phyloP scores from a whole-genome alignment of 2,797 vertebrate species.

The Rhinogobio ventralis region DNA sequence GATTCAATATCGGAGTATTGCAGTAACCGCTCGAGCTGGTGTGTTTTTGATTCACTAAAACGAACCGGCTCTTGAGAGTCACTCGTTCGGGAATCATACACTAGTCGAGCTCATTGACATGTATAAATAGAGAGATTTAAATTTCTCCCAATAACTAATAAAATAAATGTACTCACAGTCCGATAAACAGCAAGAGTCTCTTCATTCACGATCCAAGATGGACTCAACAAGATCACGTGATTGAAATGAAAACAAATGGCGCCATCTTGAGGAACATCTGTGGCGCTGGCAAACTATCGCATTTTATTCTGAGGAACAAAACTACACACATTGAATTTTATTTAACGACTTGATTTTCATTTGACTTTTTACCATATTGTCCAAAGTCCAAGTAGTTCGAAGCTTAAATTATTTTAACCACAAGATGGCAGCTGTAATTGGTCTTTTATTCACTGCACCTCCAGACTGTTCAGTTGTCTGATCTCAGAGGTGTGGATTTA shows the following conservation, averaged over 20 bases:
- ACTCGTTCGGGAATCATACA: not conserved
- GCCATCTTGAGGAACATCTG: not conserved
- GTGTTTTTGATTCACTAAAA: not conserved
- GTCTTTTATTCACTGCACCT: not conserved
- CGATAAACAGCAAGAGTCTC: not conserved
- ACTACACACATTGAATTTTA: not conserved
- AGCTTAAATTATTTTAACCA: not conserved
- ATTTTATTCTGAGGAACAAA: not conserved
- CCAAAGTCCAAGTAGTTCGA: too few species aligned
- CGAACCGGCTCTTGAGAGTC: not conserved
- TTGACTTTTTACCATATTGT: not conserved
- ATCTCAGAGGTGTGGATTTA: too few species aligned
- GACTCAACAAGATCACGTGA: not conserved
- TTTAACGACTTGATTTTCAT: not conserved
- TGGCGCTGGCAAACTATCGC: not conserved
- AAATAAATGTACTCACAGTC: not conserved
- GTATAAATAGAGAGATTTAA: not conserved
- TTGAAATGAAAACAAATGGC: not conserved
- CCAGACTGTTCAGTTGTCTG: too few species aligned
- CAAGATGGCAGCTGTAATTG: not conserved
- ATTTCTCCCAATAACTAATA: not conserved
- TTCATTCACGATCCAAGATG: not conserved
- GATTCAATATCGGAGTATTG: not conserved
- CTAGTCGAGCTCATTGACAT: not conserved
- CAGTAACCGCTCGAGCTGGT: not conserved